Conservation (phyloP, 2,888 invertebrate species). For the Lasius platythorax region DNA sequence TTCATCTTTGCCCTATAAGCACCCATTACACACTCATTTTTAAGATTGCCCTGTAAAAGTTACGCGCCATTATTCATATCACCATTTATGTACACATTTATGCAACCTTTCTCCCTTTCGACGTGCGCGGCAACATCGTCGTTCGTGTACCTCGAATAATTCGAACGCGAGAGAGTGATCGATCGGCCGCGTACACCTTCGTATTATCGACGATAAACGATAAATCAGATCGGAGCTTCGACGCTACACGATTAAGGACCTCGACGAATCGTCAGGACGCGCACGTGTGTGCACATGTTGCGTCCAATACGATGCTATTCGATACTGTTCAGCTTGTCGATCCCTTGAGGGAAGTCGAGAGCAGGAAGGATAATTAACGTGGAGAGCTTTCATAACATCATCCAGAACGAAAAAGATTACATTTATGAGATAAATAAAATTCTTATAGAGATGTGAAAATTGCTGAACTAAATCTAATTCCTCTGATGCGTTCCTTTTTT, state of each 20-base stretch:
- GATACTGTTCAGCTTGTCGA: slow-evolving; percentile 34
- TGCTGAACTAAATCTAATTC: not conserved
- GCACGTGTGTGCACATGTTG: slow-evolving; percentile 33
- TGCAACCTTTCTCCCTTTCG: not conserved
- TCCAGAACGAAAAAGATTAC: not conserved
- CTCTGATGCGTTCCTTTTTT: not conserved
- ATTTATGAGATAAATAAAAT: not conserved
- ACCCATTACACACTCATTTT: slow-evolving; percentile 26
- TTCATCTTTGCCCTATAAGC: slow-evolving; percentile 41
- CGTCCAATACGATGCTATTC: slow-evolving; percentile 21
- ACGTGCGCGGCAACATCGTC: slow-evolving; percentile 29
- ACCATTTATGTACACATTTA: slow-evolving; percentile 48
- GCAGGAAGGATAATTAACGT: slow-evolving; percentile 30
- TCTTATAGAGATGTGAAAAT: slow-evolving; percentile 1
- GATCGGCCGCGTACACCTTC: slow-evolving; percentile 67
- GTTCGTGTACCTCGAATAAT: slow-evolving; percentile 50
- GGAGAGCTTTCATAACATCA: not conserved
- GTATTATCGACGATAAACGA: slow-evolving; percentile 70
- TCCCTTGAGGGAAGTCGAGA: slow-evolving; percentile 27
- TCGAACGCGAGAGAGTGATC: slow-evolving; percentile 64
- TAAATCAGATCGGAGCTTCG: slow-evolving; percentile 64
- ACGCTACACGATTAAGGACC: slow-evolving; percentile 50
- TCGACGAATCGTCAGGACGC: slow-evolving; percentile 36
- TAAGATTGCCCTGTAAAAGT: slow-evolving; percentile 4
- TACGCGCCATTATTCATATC: slow-evolving; percentile 47